phyloP scores from a whole-genome alignment of 2,888 invertebrate genomes.

The Cartodere bifasciata region DNA sequence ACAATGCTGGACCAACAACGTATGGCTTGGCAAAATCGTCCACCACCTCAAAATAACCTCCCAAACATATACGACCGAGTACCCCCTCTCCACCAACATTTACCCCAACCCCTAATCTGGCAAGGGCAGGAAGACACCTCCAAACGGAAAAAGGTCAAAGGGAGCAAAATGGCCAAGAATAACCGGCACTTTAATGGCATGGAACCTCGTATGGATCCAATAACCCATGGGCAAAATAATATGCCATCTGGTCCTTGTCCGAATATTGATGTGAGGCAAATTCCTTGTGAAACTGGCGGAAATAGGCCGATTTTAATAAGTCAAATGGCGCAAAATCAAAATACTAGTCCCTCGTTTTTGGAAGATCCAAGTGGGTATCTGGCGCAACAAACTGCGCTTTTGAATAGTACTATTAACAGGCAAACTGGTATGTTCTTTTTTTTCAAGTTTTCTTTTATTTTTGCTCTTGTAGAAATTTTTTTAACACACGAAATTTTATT shows the following conservation, averaged over 20 bases:
- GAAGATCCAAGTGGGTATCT: slow-evolving; percentile 86
- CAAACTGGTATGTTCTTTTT: slow-evolving; percentile 35
- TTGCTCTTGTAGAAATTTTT: no score
- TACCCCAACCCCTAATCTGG: slow-evolving; percentile 36
- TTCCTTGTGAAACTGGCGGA: slow-evolving; percentile 35
- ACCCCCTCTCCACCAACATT: slow-evolving; percentile 60
- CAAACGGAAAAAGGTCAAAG: slow-evolving; percentile 45
- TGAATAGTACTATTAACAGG: slow-evolving; percentile 70
- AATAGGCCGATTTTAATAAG: slow-evolving; percentile 29
- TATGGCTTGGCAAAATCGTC: slow-evolving; percentile 37
- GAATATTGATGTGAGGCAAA: slow-evolving; percentile 46
- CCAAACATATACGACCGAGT: slow-evolving; percentile 55
- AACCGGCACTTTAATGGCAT: slow-evolving; percentile 41
- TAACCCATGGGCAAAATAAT: no score
- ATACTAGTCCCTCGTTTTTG: slow-evolving; percentile 63
- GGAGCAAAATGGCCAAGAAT: slow-evolving; percentile 40
- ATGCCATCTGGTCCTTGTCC: slow-evolving; percentile 42
- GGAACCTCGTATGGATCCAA: slow-evolving; percentile 25
- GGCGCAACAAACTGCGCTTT: slow-evolving; percentile 77
- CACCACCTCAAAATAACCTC: slow-evolving; percentile 48
- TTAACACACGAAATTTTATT: no score
- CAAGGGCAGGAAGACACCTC: slow-evolving; percentile 44
- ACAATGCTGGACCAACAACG: slow-evolving; percentile 24
- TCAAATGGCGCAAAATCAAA: slow-evolving; percentile 25
- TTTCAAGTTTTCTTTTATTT: no score